These are phyloP conservation scores for Andrena bicolor DNA, from an alignment of 2,888 invertebrate species.

Conservation along the genomic window DNA sequence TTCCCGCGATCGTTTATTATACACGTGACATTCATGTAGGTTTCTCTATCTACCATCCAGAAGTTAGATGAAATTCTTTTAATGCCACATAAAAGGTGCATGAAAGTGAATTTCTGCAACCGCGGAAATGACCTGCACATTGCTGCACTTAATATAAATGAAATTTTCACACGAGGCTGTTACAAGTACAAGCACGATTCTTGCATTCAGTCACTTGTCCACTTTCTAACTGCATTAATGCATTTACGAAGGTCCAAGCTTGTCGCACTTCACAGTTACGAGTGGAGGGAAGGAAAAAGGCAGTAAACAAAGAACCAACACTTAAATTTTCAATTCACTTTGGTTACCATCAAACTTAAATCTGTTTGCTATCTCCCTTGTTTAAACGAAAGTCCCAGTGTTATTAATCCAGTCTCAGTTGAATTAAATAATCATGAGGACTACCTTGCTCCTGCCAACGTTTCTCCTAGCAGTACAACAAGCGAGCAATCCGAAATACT, in stretches of 20 bases:
- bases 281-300: not conserved
- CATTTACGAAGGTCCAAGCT: not conserved
- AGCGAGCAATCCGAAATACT: not conserved
- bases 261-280: not conserved
- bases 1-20: too few relatives aligned
- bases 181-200: not conserved
- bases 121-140: too few relatives aligned
- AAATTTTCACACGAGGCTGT: not conserved
- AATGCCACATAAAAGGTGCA: not conserved
- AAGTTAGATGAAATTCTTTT: too few relatives aligned
- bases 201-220: slow-evolving; percentile 15
- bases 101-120: not conserved
- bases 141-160: slow-evolving; percentile 14
- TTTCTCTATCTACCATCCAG: too few relatives aligned
- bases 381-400: not conserved
- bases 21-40: too few relatives aligned
- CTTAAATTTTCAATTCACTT: too few relatives aligned
- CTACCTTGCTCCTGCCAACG: not conserved
- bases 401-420: not conserved
- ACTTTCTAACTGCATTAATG: not conserved
- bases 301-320: not conserved
- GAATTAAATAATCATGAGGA: slow-evolving; percentile 15
- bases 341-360: too few relatives aligned
- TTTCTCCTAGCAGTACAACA: slow-evolving; percentile 19
- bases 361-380: not conserved